Evolutionary conservation across 1,140 invertebrate species (phyloP).

Genomic region (Steinernema khuongi): DNA sequence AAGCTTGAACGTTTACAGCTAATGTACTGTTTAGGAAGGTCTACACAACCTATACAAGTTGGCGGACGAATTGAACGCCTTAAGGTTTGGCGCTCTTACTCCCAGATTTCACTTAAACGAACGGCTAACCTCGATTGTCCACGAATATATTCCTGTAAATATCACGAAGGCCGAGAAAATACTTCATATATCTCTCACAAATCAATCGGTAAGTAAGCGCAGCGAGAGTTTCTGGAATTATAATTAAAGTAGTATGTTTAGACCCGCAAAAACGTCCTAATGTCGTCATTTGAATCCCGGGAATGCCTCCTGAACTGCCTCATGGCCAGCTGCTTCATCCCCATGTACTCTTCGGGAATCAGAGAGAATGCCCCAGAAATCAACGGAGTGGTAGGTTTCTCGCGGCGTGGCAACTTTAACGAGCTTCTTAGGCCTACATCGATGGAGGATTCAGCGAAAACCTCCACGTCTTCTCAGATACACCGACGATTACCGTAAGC

Average conservation of each 20-base stretch:
- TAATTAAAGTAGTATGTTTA: constrained; percentile 15
- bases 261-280: constrained; percentile 29
- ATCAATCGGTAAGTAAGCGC: constrained; percentile 34
- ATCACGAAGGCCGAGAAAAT: constrained; percentile 34
- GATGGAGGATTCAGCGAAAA: constrained; percentile 62
- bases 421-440: constrained; percentile 58
- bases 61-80: constrained; percentile 50
- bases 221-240: constrained; percentile 19
- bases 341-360: constrained; percentile 58
- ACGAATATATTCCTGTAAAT: constrained; percentile 47
- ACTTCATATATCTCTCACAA: constrained; percentile 50
- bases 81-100: constrained; percentile 51
- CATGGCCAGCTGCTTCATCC: constrained; percentile 61
- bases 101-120: constrained; percentile 52
- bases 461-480: constrained; percentile 58
- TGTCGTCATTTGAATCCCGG: constrained; percentile 13
- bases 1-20: background rate
- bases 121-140: constrained; percentile 39
- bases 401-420: background rate
- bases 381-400: constrained; percentile 51
- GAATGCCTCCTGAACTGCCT: constrained; percentile 47
- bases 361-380: constrained; percentile 54
- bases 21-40: constrained; percentile 27
- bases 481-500: constrained; percentile 59
- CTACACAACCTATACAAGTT: constrained; percentile 49